phyloP scores from a whole-genome alignment of 2,888 invertebrate species.

The Oegoconia quadripuncta region DNA sequence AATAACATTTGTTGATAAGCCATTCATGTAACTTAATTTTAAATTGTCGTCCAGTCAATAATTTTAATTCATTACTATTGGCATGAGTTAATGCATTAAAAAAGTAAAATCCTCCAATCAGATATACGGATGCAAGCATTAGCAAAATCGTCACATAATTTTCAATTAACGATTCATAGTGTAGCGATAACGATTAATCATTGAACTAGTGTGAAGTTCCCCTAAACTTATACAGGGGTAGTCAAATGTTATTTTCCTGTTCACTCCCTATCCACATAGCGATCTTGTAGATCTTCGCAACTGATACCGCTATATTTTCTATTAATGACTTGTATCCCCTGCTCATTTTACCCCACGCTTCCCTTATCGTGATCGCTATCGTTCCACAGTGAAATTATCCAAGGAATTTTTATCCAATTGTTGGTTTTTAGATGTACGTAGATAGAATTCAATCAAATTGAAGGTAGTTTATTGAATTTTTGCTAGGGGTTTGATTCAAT shows the following conservation, averaged over 20 bases:
- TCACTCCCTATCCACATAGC: conserved; percentile 30
- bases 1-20: too few relatives aligned
- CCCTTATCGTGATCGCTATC: conserved; percentile 35
- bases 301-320: conserved; percentile 61
- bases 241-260: conserved; percentile 20
- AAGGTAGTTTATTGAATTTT: conserved; percentile 36
- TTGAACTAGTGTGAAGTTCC: conserved; percentile 2
- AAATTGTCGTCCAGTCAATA: too few relatives aligned
- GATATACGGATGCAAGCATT: too few relatives aligned
- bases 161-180: neutral
- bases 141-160: too few relatives aligned
- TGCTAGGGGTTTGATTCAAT: too few relatives aligned
- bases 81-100: too few relatives aligned
- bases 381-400: conserved; percentile 34
- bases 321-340: conserved; percentile 67
- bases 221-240: conserved; percentile 12
- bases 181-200: neutral
- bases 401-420: conserved; percentile 24
- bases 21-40: too few relatives aligned
- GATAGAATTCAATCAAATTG: conserved; percentile 18
- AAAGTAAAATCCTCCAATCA: too few relatives aligned
- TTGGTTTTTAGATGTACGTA: neutral
- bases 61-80: too few relatives aligned
- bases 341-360: conserved; percentile 31
- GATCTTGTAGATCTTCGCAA: conserved; percentile 54